These are phyloP conservation scores for Yasuhikotakia modesta DNA, from an alignment of 2,797 vertebrate genomes.

Conservation along the genomic window DNA sequence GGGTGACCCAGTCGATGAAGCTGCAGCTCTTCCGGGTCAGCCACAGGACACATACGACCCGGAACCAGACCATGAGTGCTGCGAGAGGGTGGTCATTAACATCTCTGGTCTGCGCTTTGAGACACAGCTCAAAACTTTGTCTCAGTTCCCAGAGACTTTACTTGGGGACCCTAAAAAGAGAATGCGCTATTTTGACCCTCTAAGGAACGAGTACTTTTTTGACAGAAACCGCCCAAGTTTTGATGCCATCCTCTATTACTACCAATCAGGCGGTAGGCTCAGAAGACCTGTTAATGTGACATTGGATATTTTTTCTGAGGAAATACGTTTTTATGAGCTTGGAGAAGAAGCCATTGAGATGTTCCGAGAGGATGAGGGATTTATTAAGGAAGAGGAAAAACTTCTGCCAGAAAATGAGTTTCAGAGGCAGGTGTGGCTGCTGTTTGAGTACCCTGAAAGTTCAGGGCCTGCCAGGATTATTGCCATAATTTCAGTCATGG, in stretches of 20 bases:
- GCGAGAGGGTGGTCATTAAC: slow-evolving; percentile 88
- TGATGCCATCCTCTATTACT: slow-evolving; percentile 88
- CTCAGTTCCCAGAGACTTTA: slow-evolving; percentile 87
- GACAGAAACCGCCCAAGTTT: slow-evolving; percentile 89
- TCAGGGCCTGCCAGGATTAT: slow-evolving; percentile 88
- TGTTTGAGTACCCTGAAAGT: slow-evolving; percentile 89
- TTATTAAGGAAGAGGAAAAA: slow-evolving; percentile 88
- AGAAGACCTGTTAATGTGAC: slow-evolving; percentile 85
- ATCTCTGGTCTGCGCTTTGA: slow-evolving; percentile 86
- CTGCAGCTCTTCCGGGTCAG: slow-evolving; percentile 83
- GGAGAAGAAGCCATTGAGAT: slow-evolving; percentile 90
- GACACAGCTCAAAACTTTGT: slow-evolving; percentile 86
- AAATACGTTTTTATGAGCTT: slow-evolving; percentile 88
- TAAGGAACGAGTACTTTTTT: slow-evolving; percentile 89
- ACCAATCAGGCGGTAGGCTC: slow-evolving; percentile 85
- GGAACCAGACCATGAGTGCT: slow-evolving; percentile 86
- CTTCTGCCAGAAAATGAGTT: slow-evolving; percentile 87
- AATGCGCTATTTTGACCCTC: slow-evolving; percentile 88
- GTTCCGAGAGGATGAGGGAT: slow-evolving; percentile 89
- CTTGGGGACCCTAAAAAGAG: slow-evolving; percentile 86
- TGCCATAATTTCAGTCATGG: slow-evolving; percentile 89
- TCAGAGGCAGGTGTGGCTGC: slow-evolving; percentile 88
- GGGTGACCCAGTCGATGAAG: slow-evolving; percentile 89
- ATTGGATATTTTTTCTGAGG: slow-evolving; percentile 88
- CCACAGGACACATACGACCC: slow-evolving; percentile 85